phyloP scores from a whole-genome alignment of 1,140 invertebrate species.

The Parapsyche elsis region DNA sequence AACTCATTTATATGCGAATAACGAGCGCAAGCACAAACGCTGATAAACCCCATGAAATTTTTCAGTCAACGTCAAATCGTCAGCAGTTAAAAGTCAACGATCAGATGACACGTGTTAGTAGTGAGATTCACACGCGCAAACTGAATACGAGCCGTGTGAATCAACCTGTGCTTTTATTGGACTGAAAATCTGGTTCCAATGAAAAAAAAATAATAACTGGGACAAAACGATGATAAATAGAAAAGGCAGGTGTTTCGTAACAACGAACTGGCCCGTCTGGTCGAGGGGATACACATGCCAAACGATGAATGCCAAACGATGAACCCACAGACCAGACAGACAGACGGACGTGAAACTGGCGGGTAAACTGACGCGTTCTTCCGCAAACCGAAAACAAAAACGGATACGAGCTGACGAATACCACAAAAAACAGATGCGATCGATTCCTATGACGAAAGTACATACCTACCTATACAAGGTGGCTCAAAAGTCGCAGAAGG shows the following conservation, averaged over 20 bases:
- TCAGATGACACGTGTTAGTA: neutral
- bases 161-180: neutral
- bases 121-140: neutral
- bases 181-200: neutral
- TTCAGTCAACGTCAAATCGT: no score
- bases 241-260: slow-evolving; percentile 21
- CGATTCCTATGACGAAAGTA: neutral
- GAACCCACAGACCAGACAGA: slow-evolving; percentile 13
- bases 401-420: neutral
- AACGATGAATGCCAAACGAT: neutral
- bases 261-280: slow-evolving; percentile 1
- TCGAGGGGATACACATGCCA: neutral
- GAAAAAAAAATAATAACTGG: neutral
- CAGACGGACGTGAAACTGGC: neutral
- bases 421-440: neutral
- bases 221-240: slow-evolving; percentile 23
- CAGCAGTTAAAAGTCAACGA: no score
- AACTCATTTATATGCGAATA: no score
- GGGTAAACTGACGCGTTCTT: slow-evolving; percentile 9
- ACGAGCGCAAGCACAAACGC: no score
- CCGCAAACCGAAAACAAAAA: neutral
- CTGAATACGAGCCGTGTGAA: neutral
- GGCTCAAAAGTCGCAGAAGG: no score
- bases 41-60: no score
- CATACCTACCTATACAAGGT: no score